phyloP scores from a whole-genome alignment of 2,113 vertebrate species.

The Colinus virginianus region DNA sequence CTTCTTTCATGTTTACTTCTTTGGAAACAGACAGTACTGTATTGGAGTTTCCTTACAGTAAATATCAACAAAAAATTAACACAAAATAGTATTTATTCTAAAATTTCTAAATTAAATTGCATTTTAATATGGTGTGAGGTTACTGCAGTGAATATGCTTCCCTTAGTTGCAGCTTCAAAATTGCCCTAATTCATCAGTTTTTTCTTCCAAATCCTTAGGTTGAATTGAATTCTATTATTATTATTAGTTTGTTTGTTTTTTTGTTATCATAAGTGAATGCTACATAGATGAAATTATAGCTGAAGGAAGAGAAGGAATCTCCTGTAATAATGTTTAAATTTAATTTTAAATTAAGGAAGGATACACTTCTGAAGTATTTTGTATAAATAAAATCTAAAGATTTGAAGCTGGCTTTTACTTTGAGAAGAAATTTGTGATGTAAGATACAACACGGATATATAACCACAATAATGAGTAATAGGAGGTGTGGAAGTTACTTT shows the following conservation, averaged over 20 bases:
- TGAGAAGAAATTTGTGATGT: background rate
- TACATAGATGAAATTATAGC: background rate
- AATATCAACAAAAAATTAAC: background rate
- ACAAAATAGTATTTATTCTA: background rate
- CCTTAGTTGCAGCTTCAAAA: background rate
- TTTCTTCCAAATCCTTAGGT: background rate
- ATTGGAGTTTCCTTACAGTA: background rate
- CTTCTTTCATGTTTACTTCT: conserved; percentile 1
- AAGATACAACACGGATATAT: background rate
- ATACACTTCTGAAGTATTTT: background rate
- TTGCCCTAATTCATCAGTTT: background rate
- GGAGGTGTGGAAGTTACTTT: background rate
- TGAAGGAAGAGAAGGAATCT: background rate
- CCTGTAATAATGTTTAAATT: background rate
- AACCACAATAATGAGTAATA: rapidly evolving
- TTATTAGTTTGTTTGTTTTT: background rate
- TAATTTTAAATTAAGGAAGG: background rate
- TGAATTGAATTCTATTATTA: background rate
- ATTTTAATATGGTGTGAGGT: background rate
- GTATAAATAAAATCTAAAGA: background rate
- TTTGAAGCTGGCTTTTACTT: background rate
- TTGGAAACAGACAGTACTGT: background rate
- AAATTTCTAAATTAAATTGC: background rate
- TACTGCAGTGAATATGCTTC: background rate
- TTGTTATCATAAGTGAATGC: background rate